Base-by-base conservation (phyloP, 2,888 invertebrate species). In the Apotomis turbidana region DNA sequence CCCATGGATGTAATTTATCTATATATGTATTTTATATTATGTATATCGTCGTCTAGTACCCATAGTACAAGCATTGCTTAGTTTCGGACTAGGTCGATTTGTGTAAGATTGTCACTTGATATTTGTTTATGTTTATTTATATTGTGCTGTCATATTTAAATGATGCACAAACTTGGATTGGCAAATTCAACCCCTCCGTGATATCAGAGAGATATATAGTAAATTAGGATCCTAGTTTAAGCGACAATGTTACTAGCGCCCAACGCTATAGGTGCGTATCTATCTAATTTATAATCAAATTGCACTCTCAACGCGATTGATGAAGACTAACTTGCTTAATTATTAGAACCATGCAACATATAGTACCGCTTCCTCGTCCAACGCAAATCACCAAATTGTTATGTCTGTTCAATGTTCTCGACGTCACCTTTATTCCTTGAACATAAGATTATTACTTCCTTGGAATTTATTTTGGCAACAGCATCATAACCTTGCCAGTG, bases 301-400 rank as follows among this genome's bases (percentile, higher is more conserved):
- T 38, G 4, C 49, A 49, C 49, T 49, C 2, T 15, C 41, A 44
- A 6, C 13, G 13, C 54, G 36, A 54, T 61, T 46, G n/a, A 46
- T 61, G 10, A 3, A 0, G 6, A 12, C 41, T 64, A 68, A 36
- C 36, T 67, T 41, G 41, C n/a, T 69, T 57, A 69, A 62, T 69
- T 55, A 69, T 57, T 12, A 36, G 38, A 51, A 15, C 57, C 57
- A 38, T 58, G 61, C 70, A 70, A 44, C 9, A 63, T 63, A 62
- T 55, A 69, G 49, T 55, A 62, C 61, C 52, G 27, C 57, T 58
- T 52, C 58, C n/a, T 55, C 57, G 1, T 44, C 8, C 46, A 13
- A 51, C 38, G 3, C 38, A 70, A 10, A n/a, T 9, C 8, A 27
- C 58, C 9, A 57, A 44, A 4, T 9, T 51, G 8, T n/a, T 52